Percentiles rank a stretch among this genome's conserved stretches.
These are phyloP conservation scores for Pantelozetes paolii DNA, from an alignment of 2,888 invertebrate genomes.

Conservation along the genomic window DNA sequence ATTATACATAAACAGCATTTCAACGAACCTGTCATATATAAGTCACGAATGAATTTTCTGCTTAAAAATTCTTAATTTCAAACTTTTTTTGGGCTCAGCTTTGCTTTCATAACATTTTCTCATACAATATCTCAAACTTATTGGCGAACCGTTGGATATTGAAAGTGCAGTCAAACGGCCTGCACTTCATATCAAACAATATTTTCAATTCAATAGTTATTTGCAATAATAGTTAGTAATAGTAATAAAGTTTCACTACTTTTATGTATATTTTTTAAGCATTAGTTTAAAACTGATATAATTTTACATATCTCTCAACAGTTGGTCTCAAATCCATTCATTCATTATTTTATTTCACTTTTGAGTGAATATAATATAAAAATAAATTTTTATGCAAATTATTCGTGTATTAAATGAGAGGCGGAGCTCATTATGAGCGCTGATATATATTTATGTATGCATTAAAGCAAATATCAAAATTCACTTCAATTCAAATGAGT, in stretches of 20 bases:
- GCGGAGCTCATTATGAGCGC: slow-evolving; percentile 27
- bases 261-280: too few species aligned
- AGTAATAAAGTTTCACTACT: too few species aligned
- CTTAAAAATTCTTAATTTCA: too few species aligned
- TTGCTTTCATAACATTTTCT: too few species aligned
- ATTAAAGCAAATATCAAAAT: neutral
- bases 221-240: too few species aligned
- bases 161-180: too few species aligned
- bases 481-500: neutral
- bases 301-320: slow-evolving; percentile 18
- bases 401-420: slow-evolving; percentile 9
- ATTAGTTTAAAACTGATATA: neutral
- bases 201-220: neutral
- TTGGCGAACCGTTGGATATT: too few species aligned
- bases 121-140: too few species aligned
- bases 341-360: neutral
- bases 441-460: neutral
- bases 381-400: slow-evolving; percentile 11
- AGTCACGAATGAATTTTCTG: slow-evolving; percentile 12
- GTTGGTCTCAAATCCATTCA: slow-evolving; percentile 14
- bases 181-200: too few species aligned
- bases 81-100: too few species aligned
- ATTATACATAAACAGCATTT: neutral
- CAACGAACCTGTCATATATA: slow-evolving; percentile 4
- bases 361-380: neutral